Evolutionary conservation across 2,888 invertebrate species (phyloP), one percentile per base, ranked within the genome.

Genomic region (Lithophane leautieri): DNA sequence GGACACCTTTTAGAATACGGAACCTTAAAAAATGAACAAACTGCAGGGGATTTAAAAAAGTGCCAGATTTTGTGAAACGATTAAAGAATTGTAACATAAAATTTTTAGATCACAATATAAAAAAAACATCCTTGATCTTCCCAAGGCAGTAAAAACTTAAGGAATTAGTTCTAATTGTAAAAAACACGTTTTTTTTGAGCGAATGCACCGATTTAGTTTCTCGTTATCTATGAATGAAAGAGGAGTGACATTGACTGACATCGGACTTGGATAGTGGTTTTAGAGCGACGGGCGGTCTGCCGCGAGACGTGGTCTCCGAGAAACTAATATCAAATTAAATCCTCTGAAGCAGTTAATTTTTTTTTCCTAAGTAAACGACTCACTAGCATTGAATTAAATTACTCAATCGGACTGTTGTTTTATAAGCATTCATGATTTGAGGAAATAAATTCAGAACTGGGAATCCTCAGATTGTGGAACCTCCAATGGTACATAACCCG

Each of bases 241-340:
- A 86, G 82, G 88, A 91, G 89, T 92, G 94, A 94, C 94, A 93
- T 91, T 95, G 95, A 95, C 90, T 90, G 94, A 94, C 94, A 92
- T 87, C 87, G 87, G 89, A 83, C 84, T 78, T 73, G 84, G 84
- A 76, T 85, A 82, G 83, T 79, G 82, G 82, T 78, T 79, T 72
- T 44, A 68, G 76, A 83, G 67, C 88, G 79, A 79, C 89, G 86
- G 88, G 88, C 78, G 88, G 88, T 89, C 88, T 81, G 68, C 72
- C 42, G 63, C 63, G 82, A 74, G 79, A 79, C 72, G 70, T 63
- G 76, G 56, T 65, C 70, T 81, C 73, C 58, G 50, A 78, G 66
- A 82, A 82, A 73, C 79, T 76, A 80, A 79, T 79, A 82, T 68
- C 73, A 76, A 81, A 74, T 73, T 60, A 73, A 82, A 87, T 68